Conservation (phyloP, 2,113 vertebrate species). For the Kryptolebias marmoratus region DNA sequence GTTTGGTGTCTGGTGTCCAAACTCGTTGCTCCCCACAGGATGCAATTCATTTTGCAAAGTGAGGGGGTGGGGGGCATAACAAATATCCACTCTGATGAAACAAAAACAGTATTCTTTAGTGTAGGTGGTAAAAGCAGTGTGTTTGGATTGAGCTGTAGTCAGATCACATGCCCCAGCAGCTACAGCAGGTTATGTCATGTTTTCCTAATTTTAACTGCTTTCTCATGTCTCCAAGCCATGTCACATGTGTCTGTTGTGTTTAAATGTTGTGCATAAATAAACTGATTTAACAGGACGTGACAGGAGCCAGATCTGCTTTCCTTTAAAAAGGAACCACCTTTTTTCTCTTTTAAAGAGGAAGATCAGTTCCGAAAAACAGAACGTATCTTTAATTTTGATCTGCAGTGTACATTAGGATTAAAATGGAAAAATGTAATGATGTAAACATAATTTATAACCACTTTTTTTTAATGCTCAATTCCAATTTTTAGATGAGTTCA, state of each 20-base stretch:
- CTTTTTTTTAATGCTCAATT: no score
- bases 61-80: constrained; percentile 1
- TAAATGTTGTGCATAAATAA: background rate
- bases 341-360: background rate
- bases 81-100: constrained; percentile 8
- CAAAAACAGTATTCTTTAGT: background rate
- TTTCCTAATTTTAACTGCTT: background rate
- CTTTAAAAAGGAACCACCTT: background rate
- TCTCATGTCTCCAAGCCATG: background rate
- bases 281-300: background rate
- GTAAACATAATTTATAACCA: background rate
- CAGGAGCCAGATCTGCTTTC: background rate
- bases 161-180: background rate
- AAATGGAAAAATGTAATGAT: background rate
- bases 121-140: background rate
- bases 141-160: background rate
- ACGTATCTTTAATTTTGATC: background rate
- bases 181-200: background rate
- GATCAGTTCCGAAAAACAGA: background rate
- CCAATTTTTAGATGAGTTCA: background rate
- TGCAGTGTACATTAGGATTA: background rate
- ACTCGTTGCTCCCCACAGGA: constrained; percentile 10
- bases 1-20: constrained; percentile 24
- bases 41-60: constrained; percentile 23
- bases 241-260: background rate